Conservation (phyloP, 1,140 invertebrate species). For the Hylaeus anthracinus region DNA sequence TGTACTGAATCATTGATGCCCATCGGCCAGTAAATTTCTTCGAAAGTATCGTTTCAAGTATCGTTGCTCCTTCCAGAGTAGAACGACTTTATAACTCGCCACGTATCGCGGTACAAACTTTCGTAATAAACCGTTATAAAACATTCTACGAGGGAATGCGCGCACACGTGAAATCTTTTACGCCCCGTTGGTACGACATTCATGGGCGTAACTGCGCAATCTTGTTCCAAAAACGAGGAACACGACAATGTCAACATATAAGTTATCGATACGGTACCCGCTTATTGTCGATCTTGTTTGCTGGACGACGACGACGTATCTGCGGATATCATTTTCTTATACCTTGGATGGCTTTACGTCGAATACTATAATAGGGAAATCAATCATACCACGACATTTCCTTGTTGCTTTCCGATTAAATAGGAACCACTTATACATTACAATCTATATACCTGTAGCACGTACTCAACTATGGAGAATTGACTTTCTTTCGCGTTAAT, state of each 20-base stretch:
- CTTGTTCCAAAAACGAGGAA: neutral
- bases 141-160: neutral
- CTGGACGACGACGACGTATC: neutral
- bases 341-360: neutral
- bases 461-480: neutral
- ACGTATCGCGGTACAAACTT: no score
- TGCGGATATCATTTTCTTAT: slow-evolving; percentile 16
- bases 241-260: neutral
- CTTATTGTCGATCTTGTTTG: neutral
- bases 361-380: neutral
- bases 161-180: neutral
- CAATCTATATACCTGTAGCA: neutral
- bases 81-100: slow-evolving; percentile 12
- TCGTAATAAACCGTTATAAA: slow-evolving; percentile 17
- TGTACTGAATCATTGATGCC: neutral
- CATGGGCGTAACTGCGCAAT: neutral
- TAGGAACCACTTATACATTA: neutral
- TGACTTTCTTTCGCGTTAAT: no score
- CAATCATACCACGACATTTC: neutral
- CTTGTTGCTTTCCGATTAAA: neutral
- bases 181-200: neutral
- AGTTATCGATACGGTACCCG: neutral
- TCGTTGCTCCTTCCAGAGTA: neutral
- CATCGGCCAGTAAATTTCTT: neutral
- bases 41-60: neutral